Conservation (phyloP, 2,888 invertebrate genomes). For the Tubulanus polymorphus region DNA sequence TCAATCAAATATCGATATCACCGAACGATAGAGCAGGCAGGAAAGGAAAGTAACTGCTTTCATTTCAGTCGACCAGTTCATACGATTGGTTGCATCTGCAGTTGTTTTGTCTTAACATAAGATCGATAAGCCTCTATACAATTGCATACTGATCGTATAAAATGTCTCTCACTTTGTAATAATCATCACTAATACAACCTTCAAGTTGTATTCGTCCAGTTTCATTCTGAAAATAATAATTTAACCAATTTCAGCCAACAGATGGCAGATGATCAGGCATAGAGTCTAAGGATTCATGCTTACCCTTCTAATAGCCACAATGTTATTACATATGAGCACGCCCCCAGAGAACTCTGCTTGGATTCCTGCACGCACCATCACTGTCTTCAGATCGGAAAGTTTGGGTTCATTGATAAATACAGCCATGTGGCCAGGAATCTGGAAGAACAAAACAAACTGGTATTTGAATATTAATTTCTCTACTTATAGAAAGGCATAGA, state of each 20-base stretch:
- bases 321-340: constrained; percentile 88
- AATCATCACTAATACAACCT: constrained; percentile 90
- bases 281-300: constrained; percentile 28
- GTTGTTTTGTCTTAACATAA: no score
- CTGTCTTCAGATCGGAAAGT: constrained; percentile 82
- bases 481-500: no score
- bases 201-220: constrained; percentile 88
- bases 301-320: constrained; percentile 81
- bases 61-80: no score
- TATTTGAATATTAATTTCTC: no score
- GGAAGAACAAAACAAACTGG: no score
- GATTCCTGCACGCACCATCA: constrained; percentile 61
- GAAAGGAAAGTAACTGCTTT: no score
- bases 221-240: constrained; percentile 72
- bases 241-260: neutral
- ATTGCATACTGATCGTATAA: constrained; percentile 97
- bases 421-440: constrained; percentile 61
- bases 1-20: no score
- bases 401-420: constrained; percentile 91
- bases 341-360: constrained; percentile 85
- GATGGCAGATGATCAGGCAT: neutral
- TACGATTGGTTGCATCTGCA: no score
- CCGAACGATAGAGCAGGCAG: no score
- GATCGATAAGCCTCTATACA: no score
- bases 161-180: constrained; percentile 85